Conservation (phyloP, 2,113 vertebrate genomes). For the Enhydra lutris region DNA sequence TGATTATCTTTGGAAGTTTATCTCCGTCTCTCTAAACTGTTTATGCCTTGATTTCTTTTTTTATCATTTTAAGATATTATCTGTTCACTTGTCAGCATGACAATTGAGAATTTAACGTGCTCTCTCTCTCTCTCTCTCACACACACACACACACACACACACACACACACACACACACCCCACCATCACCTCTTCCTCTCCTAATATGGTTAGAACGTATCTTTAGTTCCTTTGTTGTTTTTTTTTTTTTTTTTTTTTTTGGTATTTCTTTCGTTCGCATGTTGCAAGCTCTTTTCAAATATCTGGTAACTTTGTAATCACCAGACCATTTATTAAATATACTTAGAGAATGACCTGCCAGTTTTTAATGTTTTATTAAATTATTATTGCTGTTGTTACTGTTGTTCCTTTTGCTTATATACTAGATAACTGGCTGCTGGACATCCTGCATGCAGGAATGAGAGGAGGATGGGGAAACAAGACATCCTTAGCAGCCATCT, state of each 20-base stretch:
- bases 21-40: not conserved
- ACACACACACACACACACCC: not conserved
- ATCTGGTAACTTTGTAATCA: not conserved
- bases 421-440: not conserved
- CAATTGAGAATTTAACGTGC: not conserved
- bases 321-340: not conserved
- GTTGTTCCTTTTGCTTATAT: not conserved
- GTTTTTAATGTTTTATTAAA: not conserved
- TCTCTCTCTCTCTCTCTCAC: too few species aligned
- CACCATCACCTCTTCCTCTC: not conserved
- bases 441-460: not conserved
- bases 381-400: not conserved
- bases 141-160: not conserved
- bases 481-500: not conserved
- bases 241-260: not conserved
- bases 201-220: not conserved
- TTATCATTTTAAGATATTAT: constrained; percentile 6
- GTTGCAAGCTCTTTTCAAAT: constrained; percentile 30
- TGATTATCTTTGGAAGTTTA: not conserved
- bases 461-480: not conserved
- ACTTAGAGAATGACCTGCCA: not conserved
- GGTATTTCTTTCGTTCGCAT: constrained; percentile 22
- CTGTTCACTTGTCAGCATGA: not conserved
- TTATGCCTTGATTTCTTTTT: not conserved
- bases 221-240: not conserved